Conservation (phyloP, 2,113 vertebrate genomes). For the Aptenodytes patagonicus region DNA sequence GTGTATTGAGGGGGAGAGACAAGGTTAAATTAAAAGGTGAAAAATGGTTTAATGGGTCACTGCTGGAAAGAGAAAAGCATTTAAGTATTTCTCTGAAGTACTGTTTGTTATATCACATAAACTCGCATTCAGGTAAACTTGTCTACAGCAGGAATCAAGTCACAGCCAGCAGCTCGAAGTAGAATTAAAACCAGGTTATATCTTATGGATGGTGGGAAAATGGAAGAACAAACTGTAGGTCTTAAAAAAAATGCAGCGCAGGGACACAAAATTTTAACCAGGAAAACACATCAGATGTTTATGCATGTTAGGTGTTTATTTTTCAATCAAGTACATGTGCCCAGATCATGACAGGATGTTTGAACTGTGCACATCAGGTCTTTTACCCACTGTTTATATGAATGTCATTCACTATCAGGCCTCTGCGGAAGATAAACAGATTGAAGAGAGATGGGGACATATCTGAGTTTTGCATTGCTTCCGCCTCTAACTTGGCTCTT, state of each 20-base stretch:
- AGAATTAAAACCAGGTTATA: not conserved
- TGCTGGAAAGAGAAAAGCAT: not conserved
- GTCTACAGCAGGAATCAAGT: not conserved
- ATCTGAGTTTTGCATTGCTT: conserved; percentile 44
- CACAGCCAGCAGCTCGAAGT: not conserved
- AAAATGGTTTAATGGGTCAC: not conserved
- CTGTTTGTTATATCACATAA: not conserved
- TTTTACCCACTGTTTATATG: conserved; percentile 56
- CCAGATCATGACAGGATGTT: conserved; percentile 62
- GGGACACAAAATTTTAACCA: not conserved
- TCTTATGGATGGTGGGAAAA: not conserved
- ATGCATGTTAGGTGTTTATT: conserved; percentile 48
- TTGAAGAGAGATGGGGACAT: conserved; percentile 37
- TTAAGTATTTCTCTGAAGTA: not conserved
- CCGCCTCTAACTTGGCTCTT: not conserved
- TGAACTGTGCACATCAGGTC: conserved; percentile 58
- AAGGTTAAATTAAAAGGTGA: not conserved
- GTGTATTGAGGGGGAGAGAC: not conserved
- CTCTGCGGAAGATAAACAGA: conserved; percentile 59
- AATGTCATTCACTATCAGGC: conserved; percentile 57
- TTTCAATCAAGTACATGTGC: conserved; percentile 46
- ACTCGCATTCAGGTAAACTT: not conserved
- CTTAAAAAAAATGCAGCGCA: not conserved
- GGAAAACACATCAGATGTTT: conserved; percentile 30
- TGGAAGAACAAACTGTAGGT: not conserved